Base-by-base conservation (phyloP, 2,797 vertebrate species). In the Lophius americanus region DNA sequence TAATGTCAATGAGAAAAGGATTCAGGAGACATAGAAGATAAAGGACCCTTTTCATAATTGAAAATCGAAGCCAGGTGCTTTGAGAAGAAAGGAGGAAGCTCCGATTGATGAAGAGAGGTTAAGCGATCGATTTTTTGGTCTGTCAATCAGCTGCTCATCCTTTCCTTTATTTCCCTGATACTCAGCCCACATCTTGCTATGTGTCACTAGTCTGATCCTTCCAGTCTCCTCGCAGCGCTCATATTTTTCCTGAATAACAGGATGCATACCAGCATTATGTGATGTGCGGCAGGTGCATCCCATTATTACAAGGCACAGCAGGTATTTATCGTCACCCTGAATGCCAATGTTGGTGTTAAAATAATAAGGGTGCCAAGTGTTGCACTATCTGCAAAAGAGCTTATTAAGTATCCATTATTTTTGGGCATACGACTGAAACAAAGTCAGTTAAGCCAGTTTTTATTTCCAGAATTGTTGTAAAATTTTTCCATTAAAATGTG, bases 301-400 rank as follows among this genome's bases (percentile, higher is more conserved):
- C 46, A 64, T 71, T 79, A 78, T 80, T 51, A 52, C 74, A 64
- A 72, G 79, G 44, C 68, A 57, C 79, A 83, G 84, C 84, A 85
- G 81, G 82, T 81, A 77, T 23, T 74, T 82, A 76, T 74, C 65
- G 73, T 82, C 73, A 70, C 68, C 48, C 56, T 74, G 82, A 90
- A 89, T 85, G 68, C 65, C 85, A 88, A 90, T 85, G 74, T 32
- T 51, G 58, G 37, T 59, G 73, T 85, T 84, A 71, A 70, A 77
- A 66, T 63, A 46, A 70, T 66, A 67, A 64, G 55, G 61, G 59
- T 51, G 60, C 51, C 58, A 50, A 73, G 54, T 64, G 68, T 68
- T 67, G 44, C 8, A 3, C 68, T 44, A 57, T 68, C 58, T 55
- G 23, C 43, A 50, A n/a, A 37, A 60, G 57, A 55, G 23, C 57